Percentiles rank a stretch among this genome's conserved stretches.
phyloP scores from a whole-genome alignment of 2,113 vertebrate species.

The Athene noctua region DNA sequence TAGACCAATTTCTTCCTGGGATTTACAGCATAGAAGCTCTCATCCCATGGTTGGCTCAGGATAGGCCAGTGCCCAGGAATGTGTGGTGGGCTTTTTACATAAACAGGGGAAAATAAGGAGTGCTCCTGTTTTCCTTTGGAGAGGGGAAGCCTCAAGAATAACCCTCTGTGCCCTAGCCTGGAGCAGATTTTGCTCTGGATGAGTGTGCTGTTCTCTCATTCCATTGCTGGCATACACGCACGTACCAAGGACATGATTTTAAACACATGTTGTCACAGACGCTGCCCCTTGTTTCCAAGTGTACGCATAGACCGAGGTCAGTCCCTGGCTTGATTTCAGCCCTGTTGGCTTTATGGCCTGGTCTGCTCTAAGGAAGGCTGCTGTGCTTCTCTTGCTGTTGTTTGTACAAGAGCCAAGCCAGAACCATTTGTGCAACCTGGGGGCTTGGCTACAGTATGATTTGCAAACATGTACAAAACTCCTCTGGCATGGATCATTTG shows the following conservation, averaged over 20 bases:
- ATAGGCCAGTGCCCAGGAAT: conserved; percentile 1
- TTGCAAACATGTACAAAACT: neutral
- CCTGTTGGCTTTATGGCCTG: neutral
- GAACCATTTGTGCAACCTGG: neutral
- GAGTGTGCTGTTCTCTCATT: neutral
- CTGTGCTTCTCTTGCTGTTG: rapidly evolving
- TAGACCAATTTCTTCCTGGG: neutral
- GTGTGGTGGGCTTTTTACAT: neutral
- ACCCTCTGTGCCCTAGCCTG: neutral
- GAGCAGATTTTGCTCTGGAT: neutral
- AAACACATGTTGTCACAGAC: neutral
- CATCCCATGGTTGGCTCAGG: neutral
- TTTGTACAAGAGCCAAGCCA: neutral
- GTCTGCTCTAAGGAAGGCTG: neutral
- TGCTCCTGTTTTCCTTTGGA: neutral
- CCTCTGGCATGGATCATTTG: rapidly evolving
- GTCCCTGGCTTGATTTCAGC: neutral
- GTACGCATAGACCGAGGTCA: neutral
- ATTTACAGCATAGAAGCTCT: neutral
- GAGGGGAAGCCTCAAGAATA: conserved; percentile 3
- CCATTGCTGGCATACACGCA: neutral
- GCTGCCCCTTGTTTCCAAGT: neutral
- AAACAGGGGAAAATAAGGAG: neutral
- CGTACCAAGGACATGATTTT: neutral
- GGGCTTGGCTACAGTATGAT: neutral